A percentile compares a stretch with the other conserved stretches of the same genome.
Evolutionary conservation across 2,888 invertebrate genomes (phyloP).

Genomic region (Gerris lacustris): DNA sequence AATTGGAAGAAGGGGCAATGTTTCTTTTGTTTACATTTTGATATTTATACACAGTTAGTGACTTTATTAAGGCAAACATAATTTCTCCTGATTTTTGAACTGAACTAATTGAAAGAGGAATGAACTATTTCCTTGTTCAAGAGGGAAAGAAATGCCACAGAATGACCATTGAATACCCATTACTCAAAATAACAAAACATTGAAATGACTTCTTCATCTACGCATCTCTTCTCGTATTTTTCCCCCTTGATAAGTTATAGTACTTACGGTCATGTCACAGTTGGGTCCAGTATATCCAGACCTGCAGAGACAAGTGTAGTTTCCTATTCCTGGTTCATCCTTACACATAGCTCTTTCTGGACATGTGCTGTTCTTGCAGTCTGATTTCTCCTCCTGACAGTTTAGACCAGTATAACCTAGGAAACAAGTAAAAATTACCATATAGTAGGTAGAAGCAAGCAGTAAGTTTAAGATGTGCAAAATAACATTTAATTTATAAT

Average conservation of each 20-base stretch:
- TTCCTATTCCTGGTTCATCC: constrained; percentile 78
- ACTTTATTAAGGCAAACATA: too few relatives aligned
- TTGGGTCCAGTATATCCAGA: constrained; percentile 88
- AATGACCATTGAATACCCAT: too few relatives aligned
- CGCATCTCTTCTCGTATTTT: too few relatives aligned
- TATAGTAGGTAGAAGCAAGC: neutral
- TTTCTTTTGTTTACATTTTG: too few relatives aligned
- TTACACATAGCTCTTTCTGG: constrained; percentile 95
- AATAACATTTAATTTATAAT: neutral
- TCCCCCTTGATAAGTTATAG: constrained; percentile 15
- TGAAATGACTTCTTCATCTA: too few relatives aligned
- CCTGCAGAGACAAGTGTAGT: constrained; percentile 83
- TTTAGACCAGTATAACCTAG: constrained; percentile 77
- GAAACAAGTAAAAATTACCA: neutral
- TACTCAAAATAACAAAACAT: too few relatives aligned
- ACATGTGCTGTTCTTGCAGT: constrained; percentile 80
- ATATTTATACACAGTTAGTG: too few relatives aligned
- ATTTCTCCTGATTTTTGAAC: too few relatives aligned
- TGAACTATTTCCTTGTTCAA: too few relatives aligned
- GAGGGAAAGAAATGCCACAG: too few relatives aligned
- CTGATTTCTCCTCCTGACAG: constrained; percentile 84
- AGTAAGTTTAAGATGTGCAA: neutral
- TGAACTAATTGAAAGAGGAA: too few relatives aligned
- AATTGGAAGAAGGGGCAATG: too few relatives aligned
- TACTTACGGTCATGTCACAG: constrained; percentile 70